Base-by-base conservation (phyloP, 53 echinoderm and acorn worm genomes). In the Pentamera pediparva region DNA sequence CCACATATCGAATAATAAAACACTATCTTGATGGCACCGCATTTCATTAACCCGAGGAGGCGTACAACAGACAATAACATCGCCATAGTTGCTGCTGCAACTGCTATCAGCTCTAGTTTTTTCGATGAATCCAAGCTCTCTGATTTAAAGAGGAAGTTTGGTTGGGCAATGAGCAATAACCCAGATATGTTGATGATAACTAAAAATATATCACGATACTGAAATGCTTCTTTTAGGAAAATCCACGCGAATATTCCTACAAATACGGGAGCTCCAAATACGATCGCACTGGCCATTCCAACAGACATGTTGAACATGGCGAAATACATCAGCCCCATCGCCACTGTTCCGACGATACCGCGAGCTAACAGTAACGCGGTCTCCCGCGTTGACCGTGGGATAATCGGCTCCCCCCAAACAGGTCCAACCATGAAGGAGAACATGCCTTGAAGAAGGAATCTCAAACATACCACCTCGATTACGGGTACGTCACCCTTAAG, bases 241-340 rank as follows among this genome's bases (percentile, higher is more conserved):
- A 67, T 67, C 67, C 67, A 67, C n/a, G 67, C 67, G 5, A 67
- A 39, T 37, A 67, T 67, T 21, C 67, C 67, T 15, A 67, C 67
- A 26, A 67, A 67, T 0, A 67, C 67, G 3, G 67, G 67, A 24
- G 67, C 41, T 12, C 67, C 67, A 67, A 67, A 67, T 11, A 67
- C 67, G 26, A 67, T 67, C 4, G 67, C 41, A 39, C 45, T 67
- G 39, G 45, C 67, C 15, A 67, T 39, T 41, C 43, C 41, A 3
- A 45, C 43, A 10, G 67, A 67, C 67, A 67, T 67, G 30, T 41
- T 67, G 67, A 43, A 67, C 2, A 67, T 45, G 0, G 67, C 67
- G 30, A 67, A 67, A 29, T 67, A 67, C 18, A 67, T 41, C 27
- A 67, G 67, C 21, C 67, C 67, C 29, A 67, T 67, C 11, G 67